Percentiles rank a stretch among this genome's conserved stretches.
Evolutionary conservation across 2,113 vertebrate species (phyloP).

Genomic region (Laticauda colubrina): DNA sequence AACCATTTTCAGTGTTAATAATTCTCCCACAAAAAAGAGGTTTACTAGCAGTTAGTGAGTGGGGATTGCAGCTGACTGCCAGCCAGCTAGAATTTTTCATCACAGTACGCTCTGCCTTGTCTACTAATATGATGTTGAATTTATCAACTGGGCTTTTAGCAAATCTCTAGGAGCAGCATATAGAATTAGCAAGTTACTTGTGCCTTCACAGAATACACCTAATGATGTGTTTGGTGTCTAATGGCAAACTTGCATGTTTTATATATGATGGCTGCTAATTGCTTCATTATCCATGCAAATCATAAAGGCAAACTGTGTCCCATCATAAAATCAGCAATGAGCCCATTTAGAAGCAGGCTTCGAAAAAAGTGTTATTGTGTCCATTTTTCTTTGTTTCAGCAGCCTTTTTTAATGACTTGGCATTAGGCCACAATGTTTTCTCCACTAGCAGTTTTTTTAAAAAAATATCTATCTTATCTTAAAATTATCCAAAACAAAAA

Average conservation of each 20-base stretch:
- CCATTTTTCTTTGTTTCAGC: conserved; percentile 60
- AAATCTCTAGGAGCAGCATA: conserved; percentile 42
- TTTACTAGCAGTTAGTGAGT: conserved; percentile 59
- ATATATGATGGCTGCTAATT: conserved; percentile 77
- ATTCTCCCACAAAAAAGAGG: conserved; percentile 63
- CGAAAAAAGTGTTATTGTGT: conserved; percentile 58
- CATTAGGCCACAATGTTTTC: conserved; percentile 67
- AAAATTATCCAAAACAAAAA: conserved; percentile 65
- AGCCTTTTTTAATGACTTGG: conserved; percentile 63
- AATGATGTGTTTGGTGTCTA: conserved; percentile 60
- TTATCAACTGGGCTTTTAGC: conserved; percentile 41
- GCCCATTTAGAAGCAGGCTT: conserved; percentile 67
- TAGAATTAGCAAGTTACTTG: conserved; percentile 33
- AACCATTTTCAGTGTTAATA: conserved; percentile 68
- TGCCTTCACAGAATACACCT: conserved; percentile 45
- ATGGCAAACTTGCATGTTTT: conserved; percentile 76
- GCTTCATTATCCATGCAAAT: conserved; percentile 79
- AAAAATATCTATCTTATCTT: conserved; percentile 59
- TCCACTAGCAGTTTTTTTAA: conserved; percentile 46
- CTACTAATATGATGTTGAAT: conserved; percentile 30
- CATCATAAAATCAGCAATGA: conserved; percentile 73
- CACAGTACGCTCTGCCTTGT: conserved; percentile 42
- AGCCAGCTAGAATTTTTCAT: conserved; percentile 68
- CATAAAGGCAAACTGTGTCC: conserved; percentile 75
- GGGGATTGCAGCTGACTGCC: conserved; percentile 51